These are phyloP conservation scores for Puma concolor DNA, from an alignment of 2,113 vertebrate genomes.

Conservation along the genomic window DNA sequence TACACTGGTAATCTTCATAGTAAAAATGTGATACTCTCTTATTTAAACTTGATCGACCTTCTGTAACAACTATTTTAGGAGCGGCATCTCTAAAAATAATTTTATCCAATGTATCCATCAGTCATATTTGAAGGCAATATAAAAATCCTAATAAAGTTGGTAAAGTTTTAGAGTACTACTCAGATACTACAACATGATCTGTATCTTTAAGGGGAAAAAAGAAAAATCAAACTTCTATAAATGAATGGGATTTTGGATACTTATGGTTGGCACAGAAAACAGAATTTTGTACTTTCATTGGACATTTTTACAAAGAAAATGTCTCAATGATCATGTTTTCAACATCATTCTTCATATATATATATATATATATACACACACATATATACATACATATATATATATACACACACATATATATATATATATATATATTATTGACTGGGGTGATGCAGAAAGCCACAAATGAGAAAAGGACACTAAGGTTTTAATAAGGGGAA, in stretches of 20 bases:
- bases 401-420: accelerated
- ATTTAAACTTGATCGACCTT: conserved; percentile 26
- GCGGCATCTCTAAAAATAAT: conserved; percentile 66
- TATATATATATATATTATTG: conserved; percentile 24
- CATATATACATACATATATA: accelerated
- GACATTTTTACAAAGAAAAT: conserved; percentile 82
- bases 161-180: conserved; percentile 26
- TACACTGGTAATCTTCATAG: conserved; percentile 62
- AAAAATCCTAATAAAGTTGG: conserved; percentile 48
- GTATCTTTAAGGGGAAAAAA: conserved; percentile 49
- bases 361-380: accelerated
- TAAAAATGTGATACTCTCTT: conserved; percentile 72
- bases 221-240: conserved; percentile 43
- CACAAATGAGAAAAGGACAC: conserved; percentile 89
- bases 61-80: conserved; percentile 29
- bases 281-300: conserved; percentile 75
- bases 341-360: conserved; percentile 71
- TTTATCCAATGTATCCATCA: conserved; percentile 25
- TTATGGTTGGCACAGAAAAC: conserved; percentile 62
- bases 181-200: conserved; percentile 57
- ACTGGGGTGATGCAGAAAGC: conserved; percentile 88
- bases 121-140: conserved; percentile 56
- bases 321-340: conserved; percentile 82
- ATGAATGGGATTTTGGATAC: conserved; percentile 71
- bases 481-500: conserved; percentile 90